phyloP scores from a whole-genome alignment of 2,888 invertebrate genomes.

The Hydropsyche betteni region DNA sequence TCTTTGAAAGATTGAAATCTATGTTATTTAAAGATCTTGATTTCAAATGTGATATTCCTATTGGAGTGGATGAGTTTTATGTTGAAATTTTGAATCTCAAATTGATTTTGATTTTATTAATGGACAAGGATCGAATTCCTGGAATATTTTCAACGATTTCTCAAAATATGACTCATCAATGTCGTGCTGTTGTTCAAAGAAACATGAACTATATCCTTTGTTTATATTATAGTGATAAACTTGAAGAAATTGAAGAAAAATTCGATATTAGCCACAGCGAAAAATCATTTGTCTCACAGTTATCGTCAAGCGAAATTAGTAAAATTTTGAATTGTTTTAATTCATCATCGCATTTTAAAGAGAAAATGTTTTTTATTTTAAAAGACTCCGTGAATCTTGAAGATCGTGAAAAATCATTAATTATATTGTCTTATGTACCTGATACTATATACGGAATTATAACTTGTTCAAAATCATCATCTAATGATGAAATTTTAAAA shows the following conservation, averaged over 20 bases:
- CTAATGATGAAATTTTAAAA: conserved; percentile 53
- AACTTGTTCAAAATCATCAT: conserved; percentile 51
- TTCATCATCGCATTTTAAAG: conserved; percentile 53
- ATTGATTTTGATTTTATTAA: conserved; percentile 29
- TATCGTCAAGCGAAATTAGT: conserved; percentile 34
- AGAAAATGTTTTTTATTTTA: conserved; percentile 54
- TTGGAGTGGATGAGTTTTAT: conserved; percentile 44
- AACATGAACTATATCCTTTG: conserved; percentile 46
- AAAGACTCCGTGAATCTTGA: conserved; percentile 56
- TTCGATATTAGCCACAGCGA: conserved; percentile 46
- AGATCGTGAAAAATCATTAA: conserved; percentile 58
- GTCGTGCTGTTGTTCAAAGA: conserved; percentile 40
- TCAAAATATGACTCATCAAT: conserved; percentile 20
- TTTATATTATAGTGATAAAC: conserved; percentile 39
- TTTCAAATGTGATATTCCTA: conserved; percentile 35
- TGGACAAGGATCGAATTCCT: neutral
- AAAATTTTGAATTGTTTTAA: conserved; percentile 52
- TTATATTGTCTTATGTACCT: conserved; percentile 56
- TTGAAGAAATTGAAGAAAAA: conserved; percentile 38
- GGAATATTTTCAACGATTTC: neutral
- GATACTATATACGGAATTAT: conserved; percentile 53
- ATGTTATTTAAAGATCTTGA: conserved; percentile 7
- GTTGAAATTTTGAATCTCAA: conserved; percentile 40
- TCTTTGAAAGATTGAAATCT: conserved; percentile 34
- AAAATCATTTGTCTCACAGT: conserved; percentile 39